A percentile compares a stretch with the other conserved stretches of the same genome.
These are phyloP conservation scores for Carpatolechia fugitivella DNA, from an alignment of 2,888 invertebrate genomes.

Conservation along the genomic window DNA sequence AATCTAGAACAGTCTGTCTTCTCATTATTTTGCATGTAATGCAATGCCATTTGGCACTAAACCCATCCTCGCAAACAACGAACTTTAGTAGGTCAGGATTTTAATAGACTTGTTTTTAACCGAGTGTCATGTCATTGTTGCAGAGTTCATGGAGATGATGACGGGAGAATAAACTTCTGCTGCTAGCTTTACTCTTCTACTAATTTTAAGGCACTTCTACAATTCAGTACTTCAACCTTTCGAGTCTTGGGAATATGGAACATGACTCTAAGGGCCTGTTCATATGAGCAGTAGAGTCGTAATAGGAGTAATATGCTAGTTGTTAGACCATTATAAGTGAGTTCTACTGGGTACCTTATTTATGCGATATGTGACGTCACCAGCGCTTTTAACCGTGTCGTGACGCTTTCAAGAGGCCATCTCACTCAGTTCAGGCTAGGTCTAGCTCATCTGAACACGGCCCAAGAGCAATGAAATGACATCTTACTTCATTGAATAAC, in stretches of 20 bases:
- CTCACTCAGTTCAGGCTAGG: not conserved
- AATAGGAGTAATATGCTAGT: constrained; percentile 25
- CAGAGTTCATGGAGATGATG: constrained; percentile 98
- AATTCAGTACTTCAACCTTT: constrained; percentile 67
- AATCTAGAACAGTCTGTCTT: no score
- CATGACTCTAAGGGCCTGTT: constrained; percentile 33
- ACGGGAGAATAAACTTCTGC: constrained; percentile 88
- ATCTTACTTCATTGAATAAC: constrained; percentile 50
- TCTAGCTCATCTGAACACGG: constrained; percentile 20
- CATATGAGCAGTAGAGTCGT: constrained; percentile 18
- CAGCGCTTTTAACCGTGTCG: not conserved
- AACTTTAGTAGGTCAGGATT: constrained; percentile 1
- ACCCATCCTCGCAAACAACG: constrained; percentile 1
- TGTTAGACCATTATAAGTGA: constrained; percentile 17
- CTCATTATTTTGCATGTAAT: not conserved
- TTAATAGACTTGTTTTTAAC: not conserved
- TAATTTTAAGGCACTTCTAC: constrained; percentile 63
- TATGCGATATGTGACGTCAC: not conserved
- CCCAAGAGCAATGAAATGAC: constrained; percentile 29
- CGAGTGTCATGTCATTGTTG: constrained; percentile 55
- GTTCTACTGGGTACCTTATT: constrained; percentile 3
- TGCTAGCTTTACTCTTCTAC: constrained; percentile 55
- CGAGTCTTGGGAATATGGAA: constrained; percentile 60
- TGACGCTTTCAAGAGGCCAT: not conserved
- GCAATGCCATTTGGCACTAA: constrained; percentile 7